A percentile compares a stretch with the other conserved stretches of the same genome.
These are phyloP conservation scores for Antheraea mylitta DNA, from an alignment of 1,140 invertebrate genomes.

Conservation along the genomic window DNA sequence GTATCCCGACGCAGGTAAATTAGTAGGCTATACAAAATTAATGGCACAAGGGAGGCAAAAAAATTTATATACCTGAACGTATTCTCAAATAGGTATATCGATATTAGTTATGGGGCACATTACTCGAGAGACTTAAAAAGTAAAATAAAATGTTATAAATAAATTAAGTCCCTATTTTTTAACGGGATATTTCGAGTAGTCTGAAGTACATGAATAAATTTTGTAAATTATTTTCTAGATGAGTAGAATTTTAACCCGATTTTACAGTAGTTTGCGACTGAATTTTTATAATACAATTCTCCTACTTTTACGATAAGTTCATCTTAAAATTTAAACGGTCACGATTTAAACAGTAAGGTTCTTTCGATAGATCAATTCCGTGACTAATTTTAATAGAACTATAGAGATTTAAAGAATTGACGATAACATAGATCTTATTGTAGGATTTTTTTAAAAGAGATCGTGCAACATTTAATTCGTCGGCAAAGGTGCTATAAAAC, in stretches of 20 bases:
- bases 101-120: conserved; percentile 54
- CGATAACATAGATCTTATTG: conserved; percentile 54
- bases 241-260: conserved; percentile 59
- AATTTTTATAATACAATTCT: conserved; percentile 70
- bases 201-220: conserved; percentile 35
- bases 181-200: conserved; percentile 51
- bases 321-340: conserved; percentile 48
- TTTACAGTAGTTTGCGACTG: conserved; percentile 72
- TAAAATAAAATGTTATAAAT: conserved; percentile 36
- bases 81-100: conserved; percentile 34
- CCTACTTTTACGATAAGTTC: conserved; percentile 66
- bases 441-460: conserved; percentile 36
- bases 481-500: conserved; percentile 67
- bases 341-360: conserved; percentile 50
- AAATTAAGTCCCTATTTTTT: conserved; percentile 40
- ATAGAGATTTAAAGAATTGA: conserved; percentile 51
- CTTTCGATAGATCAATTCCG: conserved; percentile 46
- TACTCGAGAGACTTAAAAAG: conserved; percentile 43
- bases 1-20: conserved; percentile 49
- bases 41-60: conserved; percentile 74
- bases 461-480: conserved; percentile 49
- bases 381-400: conserved; percentile 56
- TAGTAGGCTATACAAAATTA: conserved; percentile 60
- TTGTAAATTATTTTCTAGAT: conserved; percentile 73
- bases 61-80: conserved; percentile 40